A percentile compares a stretch with the other conserved stretches of the same genome.
These are phyloP conservation scores for Hemaris fuciformis DNA, from an alignment of 2,888 invertebrate genomes.

Conservation along the genomic window DNA sequence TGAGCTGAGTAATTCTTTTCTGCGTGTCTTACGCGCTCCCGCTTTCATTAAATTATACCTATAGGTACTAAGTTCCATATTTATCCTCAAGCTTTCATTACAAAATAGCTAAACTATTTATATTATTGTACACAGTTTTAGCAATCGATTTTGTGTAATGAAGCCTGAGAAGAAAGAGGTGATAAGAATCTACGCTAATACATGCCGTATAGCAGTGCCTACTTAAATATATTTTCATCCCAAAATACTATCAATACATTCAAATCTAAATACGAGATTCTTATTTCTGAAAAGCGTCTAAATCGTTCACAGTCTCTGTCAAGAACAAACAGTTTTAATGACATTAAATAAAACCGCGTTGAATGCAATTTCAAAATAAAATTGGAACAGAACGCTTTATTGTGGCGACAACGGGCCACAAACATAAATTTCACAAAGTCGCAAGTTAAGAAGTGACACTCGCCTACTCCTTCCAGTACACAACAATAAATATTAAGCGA, in stretches of 20 bases:
- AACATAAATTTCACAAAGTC: slow-evolving; percentile 49
- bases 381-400: background rate
- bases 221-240: too few species aligned
- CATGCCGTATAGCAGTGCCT: too few species aligned
- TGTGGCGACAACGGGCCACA: background rate
- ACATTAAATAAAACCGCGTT: background rate
- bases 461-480: slow-evolving; percentile 52
- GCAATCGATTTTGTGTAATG: too few species aligned
- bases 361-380: background rate
- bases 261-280: too few species aligned
- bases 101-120: too few species aligned
- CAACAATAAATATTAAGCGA: slow-evolving; percentile 62
- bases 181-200: too few species aligned
- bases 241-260: too few species aligned
- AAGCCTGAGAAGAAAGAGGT: too few species aligned
- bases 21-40: slow-evolving; percentile 16
- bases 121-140: too few species aligned
- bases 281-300: too few species aligned
- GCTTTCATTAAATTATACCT: slow-evolving; percentile 34
- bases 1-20: slow-evolving; percentile 50
- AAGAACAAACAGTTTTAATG: background rate
- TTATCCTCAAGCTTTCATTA: too few species aligned
- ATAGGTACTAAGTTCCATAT: too few species aligned
- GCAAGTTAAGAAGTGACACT: slow-evolving; percentile 47
- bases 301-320: background rate